Evolutionary conservation across 2,888 invertebrate genomes (phyloP).

Genomic region (Melieria crassipennis): DNA sequence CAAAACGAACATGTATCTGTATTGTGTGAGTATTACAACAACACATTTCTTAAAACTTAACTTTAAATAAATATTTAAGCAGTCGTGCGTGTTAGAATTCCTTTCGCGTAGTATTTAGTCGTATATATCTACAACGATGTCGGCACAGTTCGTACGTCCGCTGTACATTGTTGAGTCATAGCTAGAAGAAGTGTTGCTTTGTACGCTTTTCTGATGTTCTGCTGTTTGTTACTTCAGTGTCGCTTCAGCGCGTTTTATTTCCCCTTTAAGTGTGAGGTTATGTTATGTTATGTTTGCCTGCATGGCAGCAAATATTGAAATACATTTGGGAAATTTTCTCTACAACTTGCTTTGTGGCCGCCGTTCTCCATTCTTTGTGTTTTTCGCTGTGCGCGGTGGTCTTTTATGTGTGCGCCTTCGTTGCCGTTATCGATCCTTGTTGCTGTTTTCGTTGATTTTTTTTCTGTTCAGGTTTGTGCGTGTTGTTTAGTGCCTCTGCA

Average conservation of each 20-base stretch:
- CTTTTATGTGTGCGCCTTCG: neutral
- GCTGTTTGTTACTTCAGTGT: too few species aligned
- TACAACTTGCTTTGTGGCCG: too few species aligned
- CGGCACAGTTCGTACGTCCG: too few species aligned
- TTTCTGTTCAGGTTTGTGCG: neutral
- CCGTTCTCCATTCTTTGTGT: neutral
- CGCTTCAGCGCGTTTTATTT: neutral
- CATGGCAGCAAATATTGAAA: too few species aligned
- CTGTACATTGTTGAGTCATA: too few species aligned
- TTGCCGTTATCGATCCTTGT: constrained; percentile 17
- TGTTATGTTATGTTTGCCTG: too few species aligned
- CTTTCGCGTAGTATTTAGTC: too few species aligned
- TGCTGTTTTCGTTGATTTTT: neutral
- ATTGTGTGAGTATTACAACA: constrained; percentile 37
- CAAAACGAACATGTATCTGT: constrained; percentile 38
- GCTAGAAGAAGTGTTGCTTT: too few species aligned
- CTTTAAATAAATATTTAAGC: neutral
- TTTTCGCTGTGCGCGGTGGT: neutral
- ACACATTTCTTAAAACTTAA: neutral
- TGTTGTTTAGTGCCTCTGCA: neutral
- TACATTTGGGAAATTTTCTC: too few species aligned
- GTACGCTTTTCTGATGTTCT: too few species aligned
- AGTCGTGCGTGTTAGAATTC: neutral
- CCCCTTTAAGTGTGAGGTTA: neutral
- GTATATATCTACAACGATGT: too few species aligned